A percentile compares a stretch with the other conserved stretches of the same genome.
phyloP scores from a whole-genome alignment of 2,113 vertebrate species.

The Lutjanus erythropterus region DNA sequence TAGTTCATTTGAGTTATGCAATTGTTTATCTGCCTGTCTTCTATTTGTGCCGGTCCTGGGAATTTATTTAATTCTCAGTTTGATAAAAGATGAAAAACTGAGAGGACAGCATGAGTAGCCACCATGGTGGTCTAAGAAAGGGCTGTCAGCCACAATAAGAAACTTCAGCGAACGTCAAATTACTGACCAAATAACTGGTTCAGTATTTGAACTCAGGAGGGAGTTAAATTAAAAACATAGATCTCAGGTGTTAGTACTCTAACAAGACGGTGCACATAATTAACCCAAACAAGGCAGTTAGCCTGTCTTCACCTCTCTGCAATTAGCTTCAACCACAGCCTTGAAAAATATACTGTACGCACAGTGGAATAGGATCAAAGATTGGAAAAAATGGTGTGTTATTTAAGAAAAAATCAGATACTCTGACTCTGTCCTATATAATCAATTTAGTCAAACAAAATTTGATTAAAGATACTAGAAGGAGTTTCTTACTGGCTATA shows the following conservation, averaged over 20 bases:
- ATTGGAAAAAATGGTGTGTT: not conserved
- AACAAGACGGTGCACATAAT: not conserved
- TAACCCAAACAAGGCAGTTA: not conserved
- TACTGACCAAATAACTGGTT: not conserved
- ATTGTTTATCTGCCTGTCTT: not conserved
- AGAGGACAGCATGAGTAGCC: not conserved
- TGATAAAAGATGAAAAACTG: not conserved
- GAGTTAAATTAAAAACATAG: not conserved
- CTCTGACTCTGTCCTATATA: not conserved
- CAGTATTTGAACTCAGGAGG: not conserved
- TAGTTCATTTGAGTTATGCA: not conserved
- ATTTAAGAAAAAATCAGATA: not conserved
- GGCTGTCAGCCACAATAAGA: not conserved
- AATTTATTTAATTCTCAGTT: not conserved
- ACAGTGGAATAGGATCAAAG: not conserved
- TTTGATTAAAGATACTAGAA: constrained; percentile 9
- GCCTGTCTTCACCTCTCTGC: constrained; percentile 11
- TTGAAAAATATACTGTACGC: not conserved
- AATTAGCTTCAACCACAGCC: no score
- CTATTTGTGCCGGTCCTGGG: not conserved
- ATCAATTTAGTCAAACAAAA: not conserved
- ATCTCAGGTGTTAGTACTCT: not conserved
- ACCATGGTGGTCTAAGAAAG: not conserved
- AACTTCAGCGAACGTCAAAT: not conserved
- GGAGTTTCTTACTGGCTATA: no score